These are phyloP conservation scores for Coturnix japonica DNA, from an alignment of 2,113 vertebrate genomes.

Conservation along the genomic window DNA sequence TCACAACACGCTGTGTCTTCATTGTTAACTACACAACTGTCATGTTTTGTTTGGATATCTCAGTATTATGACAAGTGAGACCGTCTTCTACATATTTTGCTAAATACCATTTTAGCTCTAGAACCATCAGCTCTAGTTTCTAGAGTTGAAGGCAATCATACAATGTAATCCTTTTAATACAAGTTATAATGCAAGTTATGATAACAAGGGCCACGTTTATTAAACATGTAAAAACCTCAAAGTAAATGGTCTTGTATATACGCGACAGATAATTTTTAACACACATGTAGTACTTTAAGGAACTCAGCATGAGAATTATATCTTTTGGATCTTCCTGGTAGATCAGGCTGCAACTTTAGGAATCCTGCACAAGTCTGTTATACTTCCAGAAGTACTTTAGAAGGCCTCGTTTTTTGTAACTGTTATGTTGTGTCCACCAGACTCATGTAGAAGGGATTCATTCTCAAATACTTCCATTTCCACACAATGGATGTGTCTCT, in stretches of 20 bases:
- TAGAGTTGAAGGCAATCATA: fast-evolving
- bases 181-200: background rate
- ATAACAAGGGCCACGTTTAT: background rate
- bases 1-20: background rate
- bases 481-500: background rate
- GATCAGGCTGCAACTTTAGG: background rate
- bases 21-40: background rate
- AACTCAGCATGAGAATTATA: background rate
- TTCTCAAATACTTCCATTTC: background rate
- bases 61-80: background rate
- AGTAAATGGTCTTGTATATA: background rate
- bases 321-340: background rate
- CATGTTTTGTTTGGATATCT: background rate
- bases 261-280: background rate
- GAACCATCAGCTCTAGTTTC: background rate
- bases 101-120: background rate
- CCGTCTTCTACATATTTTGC: background rate
- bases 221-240: background rate
- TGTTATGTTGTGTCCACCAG: background rate
- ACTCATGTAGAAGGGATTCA: background rate
- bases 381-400: background rate
- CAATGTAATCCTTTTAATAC: background rate
- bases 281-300: background rate
- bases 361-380: background rate
- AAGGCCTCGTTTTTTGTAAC: background rate